Evolutionary conservation across 2,113 vertebrate genomes (phyloP).

Genomic region (Condylura cristata): DNA sequence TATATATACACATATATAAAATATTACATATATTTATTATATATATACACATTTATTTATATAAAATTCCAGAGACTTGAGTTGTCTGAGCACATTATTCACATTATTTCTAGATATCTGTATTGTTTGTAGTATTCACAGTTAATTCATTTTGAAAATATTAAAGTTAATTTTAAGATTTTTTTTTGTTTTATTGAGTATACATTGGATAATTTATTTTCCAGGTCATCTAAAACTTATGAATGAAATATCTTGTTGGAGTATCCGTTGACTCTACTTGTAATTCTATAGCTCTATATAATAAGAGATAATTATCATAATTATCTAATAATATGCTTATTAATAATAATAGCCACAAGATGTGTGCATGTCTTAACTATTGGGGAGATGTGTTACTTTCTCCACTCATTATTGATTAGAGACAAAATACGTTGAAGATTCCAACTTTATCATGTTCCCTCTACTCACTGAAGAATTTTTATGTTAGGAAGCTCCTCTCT

Average conservation of each 20-base stretch:
- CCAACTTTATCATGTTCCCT: not conserved
- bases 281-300: not conserved
- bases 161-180: not conserved
- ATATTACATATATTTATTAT: too few relatives aligned
- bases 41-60: not conserved
- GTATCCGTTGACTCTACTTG: not conserved
- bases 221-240: not conserved
- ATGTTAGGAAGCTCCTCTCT: not conserved
- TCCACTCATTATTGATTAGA: not conserved
- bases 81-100: not conserved
- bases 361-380: not conserved
- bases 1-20: too few relatives aligned
- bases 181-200: not conserved
- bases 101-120: not conserved
- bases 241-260: not conserved
- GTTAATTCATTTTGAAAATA: not conserved
- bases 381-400: not conserved
- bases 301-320: too few relatives aligned
- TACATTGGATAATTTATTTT: not conserved
- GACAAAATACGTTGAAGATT: not conserved
- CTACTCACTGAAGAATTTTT: not conserved
- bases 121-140: not conserved
- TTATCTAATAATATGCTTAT: too few relatives aligned
- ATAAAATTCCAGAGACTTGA: not conserved
- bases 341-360: not conserved